Conservation (phyloP, 1,140 invertebrate species). For the Anagrus nilaparvatae region DNA sequence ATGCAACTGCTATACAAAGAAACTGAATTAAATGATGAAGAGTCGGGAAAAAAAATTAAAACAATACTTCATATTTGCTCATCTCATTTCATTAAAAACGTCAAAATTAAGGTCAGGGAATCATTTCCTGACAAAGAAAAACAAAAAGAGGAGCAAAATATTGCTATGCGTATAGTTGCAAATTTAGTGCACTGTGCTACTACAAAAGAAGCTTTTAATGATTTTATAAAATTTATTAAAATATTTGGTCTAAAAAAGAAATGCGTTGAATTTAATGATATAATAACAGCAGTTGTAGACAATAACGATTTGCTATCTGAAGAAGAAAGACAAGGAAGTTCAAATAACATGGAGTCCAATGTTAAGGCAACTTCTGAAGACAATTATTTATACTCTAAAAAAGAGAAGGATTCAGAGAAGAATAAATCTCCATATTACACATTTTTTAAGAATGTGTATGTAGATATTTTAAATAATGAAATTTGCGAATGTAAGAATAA, state of each 20-base stretch:
- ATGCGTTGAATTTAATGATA: too few species aligned
- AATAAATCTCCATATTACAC: too few species aligned
- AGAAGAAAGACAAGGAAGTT: too few species aligned
- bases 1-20: not conserved
- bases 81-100: constrained; percentile 1
- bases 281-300: too few species aligned
- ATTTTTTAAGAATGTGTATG: too few species aligned
- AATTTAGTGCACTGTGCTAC: not conserved
- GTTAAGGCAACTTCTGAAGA: too few species aligned
- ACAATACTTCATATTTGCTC: constrained; percentile 3
- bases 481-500: too few species aligned
- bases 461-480: too few species aligned
- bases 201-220: not conserved
- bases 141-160: not conserved
- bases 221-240: not conserved
- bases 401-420: too few species aligned
- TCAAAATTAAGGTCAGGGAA: not conserved
- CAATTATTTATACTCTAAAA: too few species aligned
- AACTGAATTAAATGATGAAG: not conserved
- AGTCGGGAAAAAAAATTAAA: not conserved
- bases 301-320: too few species aligned
- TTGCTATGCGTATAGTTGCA: not conserved
- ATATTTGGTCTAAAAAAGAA: not conserved
- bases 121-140: not conserved
- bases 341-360: too few species aligned